Conservation (phyloP, 2,113 vertebrate species). For the Eulemur macaco region DNA sequence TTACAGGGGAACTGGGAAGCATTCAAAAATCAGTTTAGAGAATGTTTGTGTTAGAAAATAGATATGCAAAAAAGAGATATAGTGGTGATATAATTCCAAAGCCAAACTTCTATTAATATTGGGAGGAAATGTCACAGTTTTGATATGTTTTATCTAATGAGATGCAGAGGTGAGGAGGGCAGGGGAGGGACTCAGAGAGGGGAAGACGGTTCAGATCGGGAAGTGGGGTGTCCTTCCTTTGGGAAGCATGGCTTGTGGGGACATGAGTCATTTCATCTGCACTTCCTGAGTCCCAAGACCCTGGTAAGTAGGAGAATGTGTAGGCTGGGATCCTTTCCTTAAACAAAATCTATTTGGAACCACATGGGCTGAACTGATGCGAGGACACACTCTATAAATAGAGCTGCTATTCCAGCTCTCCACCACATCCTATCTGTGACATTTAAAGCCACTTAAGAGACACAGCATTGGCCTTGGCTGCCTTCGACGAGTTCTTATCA, state of each 20-base stretch:
- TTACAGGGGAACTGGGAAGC: background rate
- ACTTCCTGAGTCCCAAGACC: background rate
- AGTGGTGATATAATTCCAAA: background rate
- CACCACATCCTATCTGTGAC: background rate
- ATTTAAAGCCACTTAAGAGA: background rate
- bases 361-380: background rate
- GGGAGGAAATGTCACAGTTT: background rate
- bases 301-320: too few species aligned
- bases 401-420: background rate
- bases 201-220: fast-evolving
- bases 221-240: background rate
- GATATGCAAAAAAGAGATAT: background rate
- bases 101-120: background rate
- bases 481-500: background rate
- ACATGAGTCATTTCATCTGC: fast-evolving
- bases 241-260: fast-evolving
- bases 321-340: background rate
- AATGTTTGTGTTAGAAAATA: background rate
- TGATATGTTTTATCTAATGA: background rate
- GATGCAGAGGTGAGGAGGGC: fast-evolving
- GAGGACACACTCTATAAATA: background rate
- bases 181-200: too few species aligned
- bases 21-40: background rate
- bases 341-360: background rate
- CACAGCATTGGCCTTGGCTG: background rate